Evolutionary conservation across 2,113 vertebrate species (phyloP).

Genomic region (Natator depressus): DNA sequence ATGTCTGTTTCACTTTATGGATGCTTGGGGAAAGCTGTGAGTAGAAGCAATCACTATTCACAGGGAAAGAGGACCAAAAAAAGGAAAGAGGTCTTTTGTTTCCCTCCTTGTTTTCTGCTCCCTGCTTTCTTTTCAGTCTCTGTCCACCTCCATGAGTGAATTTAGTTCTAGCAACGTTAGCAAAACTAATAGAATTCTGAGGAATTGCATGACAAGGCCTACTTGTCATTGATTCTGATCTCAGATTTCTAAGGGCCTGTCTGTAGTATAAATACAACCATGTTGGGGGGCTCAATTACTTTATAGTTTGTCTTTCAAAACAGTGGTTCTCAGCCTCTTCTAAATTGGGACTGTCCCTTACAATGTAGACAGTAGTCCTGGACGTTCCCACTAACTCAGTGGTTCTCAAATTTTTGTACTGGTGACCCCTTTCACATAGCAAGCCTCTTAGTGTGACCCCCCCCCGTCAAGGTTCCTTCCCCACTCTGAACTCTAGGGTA

Average conservation of each 20-base stretch:
- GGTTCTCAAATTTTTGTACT: too few relatives aligned
- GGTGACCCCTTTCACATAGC: too few relatives aligned
- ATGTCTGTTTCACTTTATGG: too few relatives aligned
- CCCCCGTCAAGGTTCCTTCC: too few relatives aligned
- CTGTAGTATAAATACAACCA: not conserved
- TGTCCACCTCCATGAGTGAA: too few relatives aligned
- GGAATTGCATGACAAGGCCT: not conserved
- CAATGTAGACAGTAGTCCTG: not conserved
- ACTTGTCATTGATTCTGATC: not conserved
- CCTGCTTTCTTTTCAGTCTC: not conserved
- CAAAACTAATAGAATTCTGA: not conserved
- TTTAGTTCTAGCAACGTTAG: accelerated
- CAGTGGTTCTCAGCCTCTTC: too few relatives aligned
- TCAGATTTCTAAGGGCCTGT: accelerated
- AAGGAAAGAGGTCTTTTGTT: not conserved
- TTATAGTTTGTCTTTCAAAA: not conserved
- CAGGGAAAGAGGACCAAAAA: not conserved
- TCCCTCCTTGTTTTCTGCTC: not conserved
- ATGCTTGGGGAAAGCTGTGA: not conserved
- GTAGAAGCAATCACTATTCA: not conserved
- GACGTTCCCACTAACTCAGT: too few relatives aligned
- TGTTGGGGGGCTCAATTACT: not conserved
- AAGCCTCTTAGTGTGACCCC: too few relatives aligned
- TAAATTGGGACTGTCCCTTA: not conserved
- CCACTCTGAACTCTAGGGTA: too few relatives aligned